A percentile compares a stretch with the other conserved stretches of the same genome.
Conservation (phyloP, 2,888 invertebrate genomes). For the Temnothorax ravouxi region DNA sequence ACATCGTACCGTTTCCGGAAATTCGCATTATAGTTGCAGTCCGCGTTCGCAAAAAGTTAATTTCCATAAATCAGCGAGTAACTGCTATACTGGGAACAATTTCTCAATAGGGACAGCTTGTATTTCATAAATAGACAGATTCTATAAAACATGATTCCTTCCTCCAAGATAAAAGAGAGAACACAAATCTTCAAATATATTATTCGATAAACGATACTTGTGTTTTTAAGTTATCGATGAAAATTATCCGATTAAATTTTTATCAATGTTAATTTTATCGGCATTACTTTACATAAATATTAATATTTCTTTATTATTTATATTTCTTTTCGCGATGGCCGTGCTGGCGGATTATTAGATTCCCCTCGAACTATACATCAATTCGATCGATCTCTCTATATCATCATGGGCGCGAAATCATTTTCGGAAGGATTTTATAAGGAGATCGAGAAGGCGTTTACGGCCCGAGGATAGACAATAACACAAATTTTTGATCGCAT, state of each 20-base stretch:
- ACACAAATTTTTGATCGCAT: conserved; percentile 29
- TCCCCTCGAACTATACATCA: conserved; percentile 61
- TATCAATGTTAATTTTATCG: conserved; percentile 63
- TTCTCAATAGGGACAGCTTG: not conserved
- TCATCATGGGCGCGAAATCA: not conserved
- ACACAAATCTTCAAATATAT: not conserved
- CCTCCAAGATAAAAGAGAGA: not conserved
- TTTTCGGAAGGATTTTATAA: conserved; percentile 25
- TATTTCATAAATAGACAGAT: not conserved
- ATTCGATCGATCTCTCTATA: conserved; percentile 57
- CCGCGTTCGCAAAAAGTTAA: conserved; percentile 9
- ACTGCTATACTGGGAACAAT: not conserved
- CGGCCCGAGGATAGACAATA: not conserved
- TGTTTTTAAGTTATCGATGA: not conserved
- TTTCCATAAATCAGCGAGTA: conserved; percentile 20
- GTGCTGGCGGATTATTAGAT: conserved; percentile 65
- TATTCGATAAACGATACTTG: conserved; percentile 11
- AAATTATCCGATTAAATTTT: conserved; percentile 61
- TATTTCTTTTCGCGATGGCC: conserved; percentile 58
- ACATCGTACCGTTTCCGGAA: conserved; percentile 31
- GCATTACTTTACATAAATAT: conserved; percentile 66
- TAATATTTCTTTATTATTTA: conserved; percentile 64
- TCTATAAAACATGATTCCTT: not conserved
- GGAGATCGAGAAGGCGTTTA: conserved; percentile 15
- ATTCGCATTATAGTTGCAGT: conserved; percentile 27